Base-by-base conservation (phyloP, 2,888 invertebrate species). In the Chloroclysta siterata region DNA sequence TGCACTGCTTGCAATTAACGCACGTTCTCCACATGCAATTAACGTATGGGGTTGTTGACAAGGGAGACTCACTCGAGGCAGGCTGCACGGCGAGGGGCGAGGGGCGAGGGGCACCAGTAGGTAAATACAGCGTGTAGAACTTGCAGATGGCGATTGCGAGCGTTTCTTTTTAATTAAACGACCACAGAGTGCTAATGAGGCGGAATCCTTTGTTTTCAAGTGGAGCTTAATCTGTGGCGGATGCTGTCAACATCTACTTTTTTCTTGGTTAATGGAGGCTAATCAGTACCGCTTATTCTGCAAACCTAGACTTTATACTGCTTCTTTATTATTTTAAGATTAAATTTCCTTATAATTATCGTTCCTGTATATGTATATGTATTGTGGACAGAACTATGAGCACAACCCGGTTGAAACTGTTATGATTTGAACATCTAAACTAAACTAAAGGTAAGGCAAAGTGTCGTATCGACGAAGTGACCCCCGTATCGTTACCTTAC, bases 111-210 rank as follows among this genome's bases (percentile, higher is more conserved):
- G 28, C 13, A 39, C 36, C 60, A 50, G 55, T 46, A 58, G 28
- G 54, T 47, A 53, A 46, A 61, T 42, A 50, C 46, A 63, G 53
- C 41, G 46, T 52, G 46, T 48, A 44, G 46, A 41, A 42, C 8
- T 11, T 29, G 44, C 29, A 53, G 46, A 42, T 15, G 50, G 55
- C 52, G 51, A 29, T 13, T 51, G 65, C 44, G 50, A 63, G 68
- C 69, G 69, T 70, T 72, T 75, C 62, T 70, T 70, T 75, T 75
- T 76, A 76, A 73, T 75, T 66, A 76, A 71, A 68, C 64, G 50
- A 33, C 48, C 62, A 39, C 57, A 52, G 60, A 28, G 33, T 60
- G 64, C 64, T 60, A 64, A 64, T 64, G 55, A 64, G 41, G 52
- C 48, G 22, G 60, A 60, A 63, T 39, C 47, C 36, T 64, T 64